Evolutionary conservation across 2,888 invertebrate species (phyloP).

Genomic region (Conomelus anceps): DNA sequence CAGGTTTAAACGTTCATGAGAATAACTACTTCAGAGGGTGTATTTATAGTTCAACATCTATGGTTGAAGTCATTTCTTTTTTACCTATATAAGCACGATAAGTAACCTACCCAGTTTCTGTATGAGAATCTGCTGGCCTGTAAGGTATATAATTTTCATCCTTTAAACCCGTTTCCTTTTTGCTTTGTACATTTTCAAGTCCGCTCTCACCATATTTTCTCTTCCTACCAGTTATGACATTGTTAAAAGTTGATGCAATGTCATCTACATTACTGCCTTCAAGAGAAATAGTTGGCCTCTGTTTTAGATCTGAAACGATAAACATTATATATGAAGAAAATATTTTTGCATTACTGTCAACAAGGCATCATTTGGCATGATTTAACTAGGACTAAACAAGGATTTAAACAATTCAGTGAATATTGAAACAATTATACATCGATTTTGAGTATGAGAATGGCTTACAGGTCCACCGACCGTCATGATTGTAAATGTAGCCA

Average conservation of each 20-base stretch:
- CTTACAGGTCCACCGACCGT: too few species aligned
- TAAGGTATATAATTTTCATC: conserved; percentile 85
- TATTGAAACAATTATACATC: neutral
- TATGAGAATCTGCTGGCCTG: conserved; percentile 73
- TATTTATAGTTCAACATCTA: too few species aligned
- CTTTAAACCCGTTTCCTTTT: conserved; percentile 43
- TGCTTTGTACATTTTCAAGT: conserved; percentile 18
- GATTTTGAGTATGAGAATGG: too few species aligned
- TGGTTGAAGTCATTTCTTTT: too few species aligned
- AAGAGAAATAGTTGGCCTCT: conserved; percentile 9
- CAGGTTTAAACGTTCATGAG: too few species aligned
- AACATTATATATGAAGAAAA: neutral
- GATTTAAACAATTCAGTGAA: neutral
- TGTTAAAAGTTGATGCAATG: conserved; percentile 34
- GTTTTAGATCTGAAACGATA: neutral
- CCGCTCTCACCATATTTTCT: conserved; percentile 16
- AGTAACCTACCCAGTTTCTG: conserved; percentile 63
- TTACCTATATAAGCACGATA: too few species aligned
- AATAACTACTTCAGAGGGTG: too few species aligned
- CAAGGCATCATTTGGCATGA: neutral
- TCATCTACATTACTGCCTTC: conserved; percentile 33
- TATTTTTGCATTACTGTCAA: too few species aligned
- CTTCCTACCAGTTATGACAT: conserved; percentile 31
- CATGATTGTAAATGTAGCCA: too few species aligned
- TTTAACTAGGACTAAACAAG: neutral